A percentile compares a stretch with the other conserved stretches of the same genome.
Evolutionary conservation across 1,140 invertebrate genomes (phyloP).

Genomic region (Stegodyphus mimosarum): DNA sequence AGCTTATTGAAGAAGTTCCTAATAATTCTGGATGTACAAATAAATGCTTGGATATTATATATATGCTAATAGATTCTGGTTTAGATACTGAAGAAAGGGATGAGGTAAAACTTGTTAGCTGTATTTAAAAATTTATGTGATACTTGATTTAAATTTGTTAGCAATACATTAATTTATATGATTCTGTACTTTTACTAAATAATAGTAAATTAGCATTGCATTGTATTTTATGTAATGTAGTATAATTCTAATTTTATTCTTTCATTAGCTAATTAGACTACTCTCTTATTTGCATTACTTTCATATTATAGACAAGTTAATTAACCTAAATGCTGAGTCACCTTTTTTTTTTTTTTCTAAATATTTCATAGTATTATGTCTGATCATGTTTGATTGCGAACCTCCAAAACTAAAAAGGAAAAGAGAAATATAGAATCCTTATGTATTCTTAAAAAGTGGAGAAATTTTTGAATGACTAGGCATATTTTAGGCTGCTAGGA

Average conservation of each 20-base stretch:
- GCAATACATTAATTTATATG: neutral
- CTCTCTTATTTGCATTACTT: neutral
- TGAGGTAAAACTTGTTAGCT: slow-evolving; percentile 9
- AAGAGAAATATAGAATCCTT: too few species aligned
- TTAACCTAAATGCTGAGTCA: too few species aligned
- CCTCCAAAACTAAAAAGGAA: too few species aligned
- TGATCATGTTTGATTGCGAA: too few species aligned
- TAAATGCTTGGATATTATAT: slow-evolving; percentile 3
- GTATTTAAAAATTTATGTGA: neutral
- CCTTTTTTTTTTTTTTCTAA: too few species aligned
- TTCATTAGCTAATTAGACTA: neutral
- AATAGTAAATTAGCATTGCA: neutral
- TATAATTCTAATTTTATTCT: neutral
- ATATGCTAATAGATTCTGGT: slow-evolving; percentile 43
- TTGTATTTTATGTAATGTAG: neutral
- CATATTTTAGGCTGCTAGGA: too few species aligned
- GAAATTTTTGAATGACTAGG: too few species aligned
- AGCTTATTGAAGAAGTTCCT: too few species aligned
- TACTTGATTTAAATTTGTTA: neutral
- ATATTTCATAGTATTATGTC: too few species aligned
- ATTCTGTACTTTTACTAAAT: neutral
- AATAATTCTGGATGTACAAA: neutral
- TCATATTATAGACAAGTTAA: too few species aligned
- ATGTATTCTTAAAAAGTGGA: too few species aligned
- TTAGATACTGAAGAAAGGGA: slow-evolving; percentile 21